Percentiles rank a stretch among this genome's conserved stretches.
Conservation (phyloP, 2,113 vertebrate genomes). For the Grammomys surdaster region DNA sequence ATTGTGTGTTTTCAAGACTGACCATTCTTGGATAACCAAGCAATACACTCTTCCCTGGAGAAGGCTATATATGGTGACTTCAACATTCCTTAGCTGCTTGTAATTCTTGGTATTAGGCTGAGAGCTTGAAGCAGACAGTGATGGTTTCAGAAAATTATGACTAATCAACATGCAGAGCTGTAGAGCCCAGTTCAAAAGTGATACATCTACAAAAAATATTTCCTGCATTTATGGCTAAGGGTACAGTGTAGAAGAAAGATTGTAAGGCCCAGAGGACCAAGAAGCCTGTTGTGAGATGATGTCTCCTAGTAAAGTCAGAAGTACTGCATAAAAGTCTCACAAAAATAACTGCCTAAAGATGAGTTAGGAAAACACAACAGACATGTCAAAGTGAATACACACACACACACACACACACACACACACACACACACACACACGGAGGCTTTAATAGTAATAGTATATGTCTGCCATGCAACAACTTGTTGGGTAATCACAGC, state of each 20-base stretch:
- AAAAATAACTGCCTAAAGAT: neutral
- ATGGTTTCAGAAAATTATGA: neutral
- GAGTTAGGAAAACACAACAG: too few relatives aligned
- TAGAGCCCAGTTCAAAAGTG: neutral
- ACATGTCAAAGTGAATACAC: neutral
- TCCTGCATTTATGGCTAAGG: neutral
- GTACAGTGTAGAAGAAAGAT: neutral
- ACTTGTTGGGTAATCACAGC: neutral
- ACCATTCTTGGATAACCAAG: neutral
- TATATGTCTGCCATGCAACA: neutral
- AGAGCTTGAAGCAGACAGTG: neutral
- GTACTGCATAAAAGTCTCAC: neutral
- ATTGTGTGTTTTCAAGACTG: neutral
- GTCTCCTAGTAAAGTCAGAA: neutral
- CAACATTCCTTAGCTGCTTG: neutral
- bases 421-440: too few relatives aligned
- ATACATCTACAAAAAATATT: neutral
- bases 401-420: too few relatives aligned
- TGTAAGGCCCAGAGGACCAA: neutral
- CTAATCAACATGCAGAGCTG: neutral
- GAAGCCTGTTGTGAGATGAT: neutral
- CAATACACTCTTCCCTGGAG: neutral
- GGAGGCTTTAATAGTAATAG: too few relatives aligned
- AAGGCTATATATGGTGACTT: neutral
- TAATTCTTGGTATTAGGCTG: neutral